Evolutionary conservation across 2,888 invertebrate species (phyloP).

Genomic region (Belgica antarctica): DNA sequence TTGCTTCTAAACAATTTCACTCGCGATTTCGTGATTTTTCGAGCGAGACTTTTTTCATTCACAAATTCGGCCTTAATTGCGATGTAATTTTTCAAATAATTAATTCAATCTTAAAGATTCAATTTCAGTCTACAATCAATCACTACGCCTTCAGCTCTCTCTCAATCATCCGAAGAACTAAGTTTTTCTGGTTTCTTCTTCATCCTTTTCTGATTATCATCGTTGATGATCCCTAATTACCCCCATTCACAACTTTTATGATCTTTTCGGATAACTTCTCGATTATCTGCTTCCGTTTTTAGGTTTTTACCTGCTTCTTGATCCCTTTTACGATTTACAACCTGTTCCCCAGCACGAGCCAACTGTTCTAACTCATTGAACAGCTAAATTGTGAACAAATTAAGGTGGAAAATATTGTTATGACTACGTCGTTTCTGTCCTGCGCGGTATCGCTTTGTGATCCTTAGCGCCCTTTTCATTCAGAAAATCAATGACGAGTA

Average conservation of each 20-base stretch:
- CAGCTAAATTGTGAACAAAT: constrained; percentile 20
- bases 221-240: constrained; percentile 3
- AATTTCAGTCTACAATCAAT: no score
- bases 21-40: no score
- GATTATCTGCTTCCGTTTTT: background rate
- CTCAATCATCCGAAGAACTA: background rate
- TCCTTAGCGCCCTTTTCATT: constrained; percentile 1
- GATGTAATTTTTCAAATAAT: no score
- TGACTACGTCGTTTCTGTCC: constrained; percentile 32
- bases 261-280: background rate
- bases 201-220: constrained; percentile 4
- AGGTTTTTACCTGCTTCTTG: background rate
- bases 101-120: no score
- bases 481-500: constrained; percentile 27
- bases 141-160: no score
- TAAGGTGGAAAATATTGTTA: constrained; percentile 23
- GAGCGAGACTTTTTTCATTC: no score
- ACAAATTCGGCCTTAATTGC: no score
- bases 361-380: constrained; percentile 1
- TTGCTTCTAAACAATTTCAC: no score
- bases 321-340: constrained; percentile 18
- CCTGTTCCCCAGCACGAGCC: constrained; percentile 40
- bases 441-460: constrained; percentile 34
- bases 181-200: background rate
- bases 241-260: background rate